A percentile compares a stretch with the other conserved stretches of the same genome.
Conservation (phyloP, 2,888 invertebrate species). For the Scaptomyza reducta region DNA sequence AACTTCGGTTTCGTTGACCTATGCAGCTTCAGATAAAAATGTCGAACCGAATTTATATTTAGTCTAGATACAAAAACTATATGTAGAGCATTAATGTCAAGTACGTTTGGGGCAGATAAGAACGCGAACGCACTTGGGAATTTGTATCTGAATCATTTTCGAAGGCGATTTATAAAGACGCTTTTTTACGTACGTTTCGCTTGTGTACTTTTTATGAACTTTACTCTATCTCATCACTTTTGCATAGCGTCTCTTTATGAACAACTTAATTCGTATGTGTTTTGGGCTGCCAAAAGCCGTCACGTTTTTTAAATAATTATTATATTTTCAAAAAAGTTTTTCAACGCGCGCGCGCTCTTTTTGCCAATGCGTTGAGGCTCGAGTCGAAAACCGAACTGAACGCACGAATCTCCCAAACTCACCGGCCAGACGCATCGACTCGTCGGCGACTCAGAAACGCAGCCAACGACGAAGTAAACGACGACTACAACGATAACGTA, state of each 20-base stretch:
- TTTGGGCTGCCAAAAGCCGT: conserved; percentile 29
- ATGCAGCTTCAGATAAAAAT: conserved; percentile 13
- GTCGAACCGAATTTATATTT: conserved; percentile 3
- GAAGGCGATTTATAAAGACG: conserved; percentile 41
- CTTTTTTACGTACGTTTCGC: conserved; percentile 2
- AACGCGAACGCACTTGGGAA: conserved; percentile 37
- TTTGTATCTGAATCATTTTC: conserved; percentile 28
- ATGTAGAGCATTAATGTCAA: conserved; percentile 42
- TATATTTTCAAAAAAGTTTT: conserved; percentile 21
- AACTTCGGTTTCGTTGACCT: conserved; percentile 22
- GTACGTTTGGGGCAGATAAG: conserved; percentile 44
- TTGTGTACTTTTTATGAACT: background rate
- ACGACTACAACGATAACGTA: conserved; percentile 6
- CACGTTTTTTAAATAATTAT: conserved; percentile 38
- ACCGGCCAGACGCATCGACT: conserved; percentile 44
- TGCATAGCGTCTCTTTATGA: conserved; percentile 2
- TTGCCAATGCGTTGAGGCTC: conserved; percentile 52
- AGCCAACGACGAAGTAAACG: conserved; percentile 25
- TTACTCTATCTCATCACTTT: conserved; percentile 18
- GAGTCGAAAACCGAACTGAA: conserved; percentile 74
- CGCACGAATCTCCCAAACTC: conserved; percentile 37
- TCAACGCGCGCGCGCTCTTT: conserved; percentile 36
- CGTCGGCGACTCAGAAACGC: conserved; percentile 25
- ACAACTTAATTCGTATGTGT: background rate
- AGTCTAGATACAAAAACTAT: conserved; percentile 31